Percentiles rank a stretch among this genome's conserved stretches.
These are phyloP conservation scores for Pseudanteris insignis DNA, from an alignment of 2,888 invertebrate species.

Conservation along the genomic window DNA sequence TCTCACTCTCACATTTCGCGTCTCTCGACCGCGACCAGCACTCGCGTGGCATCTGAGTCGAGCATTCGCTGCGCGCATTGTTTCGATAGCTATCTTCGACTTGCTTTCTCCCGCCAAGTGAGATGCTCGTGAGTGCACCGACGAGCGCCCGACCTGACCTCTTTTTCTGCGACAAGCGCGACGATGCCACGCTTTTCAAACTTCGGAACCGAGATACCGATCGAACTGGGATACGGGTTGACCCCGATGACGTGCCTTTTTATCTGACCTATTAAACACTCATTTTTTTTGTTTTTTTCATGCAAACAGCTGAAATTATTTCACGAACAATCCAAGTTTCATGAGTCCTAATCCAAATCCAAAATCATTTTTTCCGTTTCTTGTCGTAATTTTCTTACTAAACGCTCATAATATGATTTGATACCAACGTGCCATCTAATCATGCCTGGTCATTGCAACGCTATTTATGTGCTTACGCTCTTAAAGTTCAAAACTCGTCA, in stretches of 20 bases:
- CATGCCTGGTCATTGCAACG: too few species aligned
- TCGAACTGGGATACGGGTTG: slow-evolving; percentile 30
- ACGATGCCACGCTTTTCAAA: slow-evolving; percentile 35
- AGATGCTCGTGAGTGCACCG: slow-evolving; percentile 12
- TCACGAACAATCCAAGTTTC: too few species aligned
- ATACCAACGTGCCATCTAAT: too few species aligned
- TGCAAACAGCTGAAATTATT: slow-evolving; percentile 9
- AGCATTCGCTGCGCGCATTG: slow-evolving; percentile 10
- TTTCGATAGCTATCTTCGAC: slow-evolving; percentile 18
- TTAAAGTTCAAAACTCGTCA: too few species aligned
- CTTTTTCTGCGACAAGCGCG: slow-evolving; percentile 24
- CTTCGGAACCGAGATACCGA: slow-evolving; percentile 34
- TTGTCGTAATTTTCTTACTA: too few species aligned
- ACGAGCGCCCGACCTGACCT: slow-evolving; percentile 31
- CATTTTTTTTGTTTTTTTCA: too few species aligned
- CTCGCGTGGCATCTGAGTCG: slow-evolving; percentile 20
- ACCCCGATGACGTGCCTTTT: slow-evolving; percentile 38
- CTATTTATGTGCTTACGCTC: too few species aligned
- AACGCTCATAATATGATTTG: too few species aligned
- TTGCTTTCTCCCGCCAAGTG: slow-evolving; percentile 18
- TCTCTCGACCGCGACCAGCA: slow-evolving; percentile 13
- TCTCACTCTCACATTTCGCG: slow-evolving; percentile 42
- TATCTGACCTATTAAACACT: slow-evolving; percentile 42
- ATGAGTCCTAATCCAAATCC: too few species aligned
- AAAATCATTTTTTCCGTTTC: too few species aligned